These are phyloP conservation scores for Phaonia tiefii DNA, from an alignment of 2,888 invertebrate species.

Conservation along the genomic window DNA sequence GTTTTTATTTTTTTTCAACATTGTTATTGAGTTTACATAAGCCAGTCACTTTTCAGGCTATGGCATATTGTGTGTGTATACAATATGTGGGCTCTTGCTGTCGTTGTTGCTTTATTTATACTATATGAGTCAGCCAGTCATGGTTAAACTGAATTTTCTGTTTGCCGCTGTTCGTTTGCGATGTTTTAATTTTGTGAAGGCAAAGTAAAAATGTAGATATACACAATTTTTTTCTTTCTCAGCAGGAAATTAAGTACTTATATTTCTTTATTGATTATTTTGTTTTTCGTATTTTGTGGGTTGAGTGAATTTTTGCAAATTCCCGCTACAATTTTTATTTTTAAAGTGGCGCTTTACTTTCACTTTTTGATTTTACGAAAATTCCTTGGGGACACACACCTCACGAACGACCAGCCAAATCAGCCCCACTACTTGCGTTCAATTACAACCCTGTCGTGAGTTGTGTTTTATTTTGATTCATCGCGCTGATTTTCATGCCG, in stretches of 20 bases:
- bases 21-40: slow-evolving; percentile 58
- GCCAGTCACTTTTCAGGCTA: slow-evolving; percentile 50
- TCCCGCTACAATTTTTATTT: slow-evolving; percentile 1
- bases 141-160: slow-evolving; percentile 47
- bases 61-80: slow-evolving; percentile 18
- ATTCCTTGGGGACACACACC: not conserved
- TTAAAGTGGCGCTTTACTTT: not conserved
- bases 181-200: slow-evolving; percentile 36
- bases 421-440: not conserved
- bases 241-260: slow-evolving; percentile 59
- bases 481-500: slow-evolving; percentile 8
- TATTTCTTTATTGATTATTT: slow-evolving; percentile 33
- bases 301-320: not conserved
- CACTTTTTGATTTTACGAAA: not conserved
- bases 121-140: slow-evolving; percentile 56
- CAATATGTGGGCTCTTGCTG: slow-evolving; percentile 20
- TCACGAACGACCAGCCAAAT: too few relatives aligned
- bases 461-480: not conserved
- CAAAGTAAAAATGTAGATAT: slow-evolving; percentile 36
- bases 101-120: slow-evolving; percentile 39
- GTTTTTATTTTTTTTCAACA: slow-evolving; percentile 30
- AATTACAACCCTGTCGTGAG: slow-evolving; percentile 40
- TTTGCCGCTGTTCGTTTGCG: too few relatives aligned
- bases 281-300: slow-evolving; percentile 5
- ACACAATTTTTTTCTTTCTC: slow-evolving; percentile 16